Evolutionary conservation across 2,113 vertebrate species (phyloP).

Genomic region (Pterocles gutturalis): DNA sequence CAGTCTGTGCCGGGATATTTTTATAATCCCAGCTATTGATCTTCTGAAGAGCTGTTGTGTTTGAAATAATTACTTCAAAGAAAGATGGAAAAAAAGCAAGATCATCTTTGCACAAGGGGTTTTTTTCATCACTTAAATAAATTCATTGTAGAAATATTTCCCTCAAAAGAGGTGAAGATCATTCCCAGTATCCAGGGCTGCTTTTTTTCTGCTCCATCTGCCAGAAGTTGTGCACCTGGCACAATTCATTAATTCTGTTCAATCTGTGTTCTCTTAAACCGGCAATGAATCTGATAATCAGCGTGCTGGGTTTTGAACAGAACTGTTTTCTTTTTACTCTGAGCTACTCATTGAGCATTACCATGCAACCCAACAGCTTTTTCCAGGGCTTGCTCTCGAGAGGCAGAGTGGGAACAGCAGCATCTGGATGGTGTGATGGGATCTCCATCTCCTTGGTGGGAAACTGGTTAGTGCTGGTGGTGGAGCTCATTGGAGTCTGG

Average conservation of each 20-base stretch:
- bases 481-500: not conserved
- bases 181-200: not conserved
- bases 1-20: constrained; percentile 9
- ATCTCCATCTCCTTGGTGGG: not conserved
- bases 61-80: constrained; percentile 67
- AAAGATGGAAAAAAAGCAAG: constrained; percentile 9
- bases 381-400: not conserved
- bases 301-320: not conserved
- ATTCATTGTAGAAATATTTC: not conserved
- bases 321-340: not conserved
- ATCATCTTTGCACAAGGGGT: not conserved
- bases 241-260: constrained; percentile 17
- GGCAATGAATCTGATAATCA: constrained; percentile 7
- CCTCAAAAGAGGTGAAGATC: constrained; percentile 1
- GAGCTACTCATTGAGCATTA: not conserved
- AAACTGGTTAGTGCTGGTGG: not conserved
- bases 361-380: not conserved
- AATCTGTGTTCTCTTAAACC: constrained; percentile 22
- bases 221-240: constrained; percentile 46
- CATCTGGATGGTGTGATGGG: not conserved
- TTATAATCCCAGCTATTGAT: constrained; percentile 46
- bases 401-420: not conserved
- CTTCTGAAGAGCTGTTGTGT: constrained; percentile 40
- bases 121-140: not conserved
- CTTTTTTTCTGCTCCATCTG: not conserved